Base-by-base conservation (phyloP, 2,797 vertebrate genomes). In the Tapirus indicus region DNA sequence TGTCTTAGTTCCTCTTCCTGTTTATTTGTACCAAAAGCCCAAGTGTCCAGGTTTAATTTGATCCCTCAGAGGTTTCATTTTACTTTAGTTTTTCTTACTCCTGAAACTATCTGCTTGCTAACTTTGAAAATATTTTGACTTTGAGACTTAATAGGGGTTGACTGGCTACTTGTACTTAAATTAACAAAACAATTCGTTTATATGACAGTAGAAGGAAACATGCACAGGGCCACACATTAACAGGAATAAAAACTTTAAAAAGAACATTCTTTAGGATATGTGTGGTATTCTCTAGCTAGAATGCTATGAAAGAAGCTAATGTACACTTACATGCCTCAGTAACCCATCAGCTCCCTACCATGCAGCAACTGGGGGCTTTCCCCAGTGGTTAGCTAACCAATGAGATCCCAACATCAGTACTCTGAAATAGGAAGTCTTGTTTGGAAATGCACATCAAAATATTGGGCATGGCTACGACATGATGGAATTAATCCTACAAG, bases 401-500 rank as follows among this genome's bases (percentile, higher is more conserved):
- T 2, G 29, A 35, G 60, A 38, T 5, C 8, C 58, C n/a, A 41
- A 0, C 7, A 0, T 17, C 18, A 27, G 2, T 1, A 3, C 52
- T 41, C 32, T 20, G 29, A 64, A 21, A 21, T 0, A 9, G 32
- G 29, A 47, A 18, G 68, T 32, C 49, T 49, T 25, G 5, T 10
- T 27, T 29, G 80, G 79, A 54, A 52, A 35, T 11, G 9, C 68
- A 2, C 10, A 14, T 10, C 69, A 64, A 13, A 54, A 10, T 3
- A 4, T 0, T 7, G 11, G 35, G 14, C 2, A 0, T 20, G 62
- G 32, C 60, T 6, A 7, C 17, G 23, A 25, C 38, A 0, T 11
- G 2, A 32, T 2, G 38, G 60, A 25, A 2, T 12, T 0, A 10
- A 6, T 41, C 47, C 89, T 32, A 5, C 4, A 7, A 7, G n/a